A percentile compares a stretch with the other conserved stretches of the same genome.
Conservation (phyloP, 2,888 invertebrate species). For the Andrena camellia region DNA sequence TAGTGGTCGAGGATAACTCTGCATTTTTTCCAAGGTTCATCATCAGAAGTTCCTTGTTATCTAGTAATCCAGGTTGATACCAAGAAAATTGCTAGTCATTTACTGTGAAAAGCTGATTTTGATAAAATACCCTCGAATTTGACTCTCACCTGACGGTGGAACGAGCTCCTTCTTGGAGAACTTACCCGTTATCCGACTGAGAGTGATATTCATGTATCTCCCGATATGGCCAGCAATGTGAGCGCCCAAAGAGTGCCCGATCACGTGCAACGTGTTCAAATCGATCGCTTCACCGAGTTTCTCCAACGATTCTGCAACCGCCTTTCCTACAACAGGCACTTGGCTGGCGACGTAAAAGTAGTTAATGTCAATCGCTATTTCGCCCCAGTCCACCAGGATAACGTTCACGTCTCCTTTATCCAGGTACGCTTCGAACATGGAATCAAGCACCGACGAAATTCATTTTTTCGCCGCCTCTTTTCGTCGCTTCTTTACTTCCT, state of each 20-base stretch:
- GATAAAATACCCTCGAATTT: neutral
- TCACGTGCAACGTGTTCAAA: slow-evolving; percentile 68
- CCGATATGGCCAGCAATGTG: slow-evolving; percentile 74
- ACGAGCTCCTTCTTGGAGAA: neutral
- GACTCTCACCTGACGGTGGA: neutral
- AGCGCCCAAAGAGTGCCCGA: slow-evolving; percentile 77
- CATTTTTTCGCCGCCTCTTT: neutral
- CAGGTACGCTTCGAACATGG: slow-evolving; percentile 69
- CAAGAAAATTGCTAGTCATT: no score
- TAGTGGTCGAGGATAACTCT: no score
- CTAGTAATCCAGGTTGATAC: no score
- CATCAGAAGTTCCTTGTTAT: no score
- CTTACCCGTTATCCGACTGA: slow-evolving; percentile 76
- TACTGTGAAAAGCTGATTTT: neutral
- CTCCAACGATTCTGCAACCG: slow-evolving; percentile 60
- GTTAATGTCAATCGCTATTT: slow-evolving; percentile 59
- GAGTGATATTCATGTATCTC: slow-evolving; percentile 52
- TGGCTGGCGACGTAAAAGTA: slow-evolving; percentile 62
- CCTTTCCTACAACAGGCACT: slow-evolving; percentile 58
- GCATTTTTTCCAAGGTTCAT: no score
- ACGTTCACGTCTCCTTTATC: slow-evolving; percentile 72
- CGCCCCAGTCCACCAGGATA: slow-evolving; percentile 76
- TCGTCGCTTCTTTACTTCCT: neutral
- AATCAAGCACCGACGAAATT: neutral
- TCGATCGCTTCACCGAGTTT: slow-evolving; percentile 59